phyloP scores from a whole-genome alignment of 2,888 invertebrate species.

The Leucozona laternaria region DNA sequence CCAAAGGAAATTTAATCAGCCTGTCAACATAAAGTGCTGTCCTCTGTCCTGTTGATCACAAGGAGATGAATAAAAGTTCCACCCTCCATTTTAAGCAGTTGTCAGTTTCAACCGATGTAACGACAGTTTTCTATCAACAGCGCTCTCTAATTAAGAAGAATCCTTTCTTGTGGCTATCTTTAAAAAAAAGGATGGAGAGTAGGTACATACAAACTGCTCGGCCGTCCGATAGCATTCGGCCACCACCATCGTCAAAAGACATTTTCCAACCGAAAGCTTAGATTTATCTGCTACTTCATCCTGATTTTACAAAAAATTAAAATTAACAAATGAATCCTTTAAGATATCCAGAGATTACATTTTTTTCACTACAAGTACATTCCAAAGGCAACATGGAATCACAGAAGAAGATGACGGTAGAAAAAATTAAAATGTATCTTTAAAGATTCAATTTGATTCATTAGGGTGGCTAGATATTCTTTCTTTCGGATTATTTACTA shows the following conservation, averaged over 20 bases:
- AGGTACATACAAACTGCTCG: background rate
- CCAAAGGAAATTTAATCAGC: slow-evolving; percentile 67
- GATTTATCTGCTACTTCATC: slow-evolving; percentile 68
- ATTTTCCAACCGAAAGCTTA: slow-evolving; percentile 50
- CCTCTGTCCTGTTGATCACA: slow-evolving; percentile 35
- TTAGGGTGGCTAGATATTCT: slow-evolving; percentile 67
- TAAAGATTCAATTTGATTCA: slow-evolving; percentile 76
- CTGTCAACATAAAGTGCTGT: slow-evolving; percentile 64
- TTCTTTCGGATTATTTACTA: slow-evolving; percentile 72
- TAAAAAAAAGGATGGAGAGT: slow-evolving; percentile 31
- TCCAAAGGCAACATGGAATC: slow-evolving; percentile 35
- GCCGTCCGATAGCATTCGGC: slow-evolving; percentile 23
- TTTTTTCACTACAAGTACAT: slow-evolving; percentile 48
- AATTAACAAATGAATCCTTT: slow-evolving; percentile 74
- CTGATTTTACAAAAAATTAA: slow-evolving; percentile 42
- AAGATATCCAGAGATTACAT: slow-evolving; percentile 73
- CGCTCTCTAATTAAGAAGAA: slow-evolving; percentile 74
- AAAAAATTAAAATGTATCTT: slow-evolving; percentile 68
- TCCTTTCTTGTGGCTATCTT: slow-evolving; percentile 75
- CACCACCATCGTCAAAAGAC: slow-evolving; percentile 61
- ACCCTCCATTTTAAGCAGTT: slow-evolving; percentile 53
- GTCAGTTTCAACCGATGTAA: slow-evolving; percentile 70
- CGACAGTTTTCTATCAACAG: slow-evolving; percentile 75
- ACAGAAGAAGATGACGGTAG: slow-evolving; percentile 11
- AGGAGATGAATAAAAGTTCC: background rate